phyloP scores from a whole-genome alignment of 2,888 invertebrate species.

The Quadroppia sp. region DNA sequence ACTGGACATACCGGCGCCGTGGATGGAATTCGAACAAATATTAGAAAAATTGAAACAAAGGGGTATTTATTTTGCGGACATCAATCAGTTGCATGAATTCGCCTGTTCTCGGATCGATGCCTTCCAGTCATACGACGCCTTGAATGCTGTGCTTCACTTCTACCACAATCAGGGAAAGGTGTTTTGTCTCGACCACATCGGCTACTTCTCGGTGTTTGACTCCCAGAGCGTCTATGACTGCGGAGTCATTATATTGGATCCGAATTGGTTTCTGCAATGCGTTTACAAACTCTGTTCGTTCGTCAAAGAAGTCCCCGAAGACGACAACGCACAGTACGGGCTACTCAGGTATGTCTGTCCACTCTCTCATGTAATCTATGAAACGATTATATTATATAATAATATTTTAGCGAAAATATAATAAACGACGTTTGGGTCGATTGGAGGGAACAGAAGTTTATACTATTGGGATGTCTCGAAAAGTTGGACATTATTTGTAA shows the following conservation, averaged over 20 bases:
- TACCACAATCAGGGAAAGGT: conserved; percentile 54
- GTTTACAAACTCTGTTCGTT: conserved; percentile 45
- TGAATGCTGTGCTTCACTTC: conserved; percentile 53
- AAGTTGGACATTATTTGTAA: conserved; percentile 43
- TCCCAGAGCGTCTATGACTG: conserved; percentile 42
- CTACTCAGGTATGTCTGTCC: conserved; percentile 28
- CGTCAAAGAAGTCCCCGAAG: conserved; percentile 33
- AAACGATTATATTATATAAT: neutral
- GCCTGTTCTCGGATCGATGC: conserved; percentile 45
- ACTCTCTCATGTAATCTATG: too few relatives aligned
- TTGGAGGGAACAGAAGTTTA: conserved; percentile 40
- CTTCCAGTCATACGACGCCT: conserved; percentile 51
- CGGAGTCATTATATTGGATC: conserved; percentile 53
- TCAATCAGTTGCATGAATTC: conserved; percentile 49
- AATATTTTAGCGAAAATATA: conserved; percentile 21
- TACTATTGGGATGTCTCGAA: conserved; percentile 42
- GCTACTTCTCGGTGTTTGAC: conserved; percentile 22
- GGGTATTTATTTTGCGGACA: conserved; percentile 52
- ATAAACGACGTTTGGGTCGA: conserved; percentile 40
- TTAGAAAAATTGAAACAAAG: conserved; percentile 51
- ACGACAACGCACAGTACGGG: conserved; percentile 34
- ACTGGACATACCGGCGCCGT: conserved; percentile 53
- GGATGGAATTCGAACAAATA: conserved; percentile 54
- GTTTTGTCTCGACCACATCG: conserved; percentile 49
- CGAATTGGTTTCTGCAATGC: conserved; percentile 52